Percentiles rank a stretch among this genome's conserved stretches.
phyloP scores from a whole-genome alignment of 92 coral and sea anemone genomes.

The Epizoanthus stellaris region DNA sequence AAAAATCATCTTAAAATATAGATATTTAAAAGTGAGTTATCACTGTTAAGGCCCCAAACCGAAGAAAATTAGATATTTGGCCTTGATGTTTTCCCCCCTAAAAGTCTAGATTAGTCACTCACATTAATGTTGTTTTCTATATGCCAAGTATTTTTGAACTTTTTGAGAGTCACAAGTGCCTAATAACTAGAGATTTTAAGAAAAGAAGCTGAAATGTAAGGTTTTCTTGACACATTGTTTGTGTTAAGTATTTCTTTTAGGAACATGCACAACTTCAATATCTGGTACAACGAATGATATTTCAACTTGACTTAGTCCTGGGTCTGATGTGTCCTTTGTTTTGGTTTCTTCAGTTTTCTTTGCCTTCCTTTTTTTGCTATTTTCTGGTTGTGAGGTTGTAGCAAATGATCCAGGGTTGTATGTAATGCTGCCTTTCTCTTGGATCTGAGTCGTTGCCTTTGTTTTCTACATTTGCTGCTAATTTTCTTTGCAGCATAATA shows the following conservation, averaged over 20 bases:
- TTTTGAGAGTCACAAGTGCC: conserved; percentile 25
- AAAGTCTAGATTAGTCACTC: conserved; percentile 5
- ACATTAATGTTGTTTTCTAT: not conserved
- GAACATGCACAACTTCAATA: conserved; percentile 20
- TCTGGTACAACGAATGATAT: conserved; percentile 30
- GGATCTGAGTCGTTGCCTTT: conserved; percentile 36
- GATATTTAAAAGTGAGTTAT: conserved; percentile 23
- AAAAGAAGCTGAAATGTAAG: conserved; percentile 35
- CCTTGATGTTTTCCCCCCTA: conserved; percentile 1
- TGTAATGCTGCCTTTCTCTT: conserved; percentile 34
- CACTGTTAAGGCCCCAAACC: conserved; percentile 26
- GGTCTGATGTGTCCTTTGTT: conserved; percentile 37
- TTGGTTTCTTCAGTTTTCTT: conserved; percentile 27
- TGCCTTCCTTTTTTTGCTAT: conserved; percentile 10
- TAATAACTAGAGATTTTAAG: conserved; percentile 19
- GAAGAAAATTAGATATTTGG: conserved; percentile 28
- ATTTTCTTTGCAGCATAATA: conserved; percentile 27
- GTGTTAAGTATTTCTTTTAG: conserved; percentile 15
- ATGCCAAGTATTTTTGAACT: conserved; percentile 32
- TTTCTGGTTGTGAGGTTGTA: conserved; percentile 42
- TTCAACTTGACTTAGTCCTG: conserved; percentile 12
- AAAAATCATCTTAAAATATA: conserved; percentile 1
- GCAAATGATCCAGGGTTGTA: conserved; percentile 45
- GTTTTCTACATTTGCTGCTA: conserved; percentile 32
- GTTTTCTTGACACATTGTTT: conserved; percentile 18